Conservation (phyloP, 53 echinoderm and acorn worm species). For the Temnopleurus reevesii region DNA sequence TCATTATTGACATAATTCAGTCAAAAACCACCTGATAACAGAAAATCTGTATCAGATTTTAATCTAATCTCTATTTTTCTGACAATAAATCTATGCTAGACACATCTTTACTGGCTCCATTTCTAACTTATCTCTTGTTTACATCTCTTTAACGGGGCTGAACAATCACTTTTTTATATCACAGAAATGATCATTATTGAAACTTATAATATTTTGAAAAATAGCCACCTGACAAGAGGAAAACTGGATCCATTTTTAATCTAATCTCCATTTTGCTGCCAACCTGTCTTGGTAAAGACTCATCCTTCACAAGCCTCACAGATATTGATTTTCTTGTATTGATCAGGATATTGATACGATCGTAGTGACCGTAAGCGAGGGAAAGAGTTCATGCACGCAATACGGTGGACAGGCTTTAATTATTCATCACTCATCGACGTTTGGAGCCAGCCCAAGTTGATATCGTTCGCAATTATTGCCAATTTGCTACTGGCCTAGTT, state of each 20-base stretch:
- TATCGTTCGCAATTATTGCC: not conserved
- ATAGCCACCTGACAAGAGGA: not conserved
- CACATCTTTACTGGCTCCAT: no score
- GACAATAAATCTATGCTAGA: no score
- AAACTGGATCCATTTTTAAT: not conserved
- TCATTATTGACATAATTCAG: no score
- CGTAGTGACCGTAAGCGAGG: not conserved
- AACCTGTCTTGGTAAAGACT: not conserved
- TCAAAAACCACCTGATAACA: no score
- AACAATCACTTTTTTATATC: no score
- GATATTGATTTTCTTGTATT: not conserved
- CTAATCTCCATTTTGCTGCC: not conserved
- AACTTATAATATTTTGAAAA: not conserved
- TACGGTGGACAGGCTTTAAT: not conserved
- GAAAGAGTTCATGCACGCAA: not conserved
- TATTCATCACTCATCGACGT: not conserved
- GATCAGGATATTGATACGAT: not conserved
- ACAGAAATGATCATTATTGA: no score
- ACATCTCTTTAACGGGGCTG: no score
- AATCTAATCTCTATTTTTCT: no score
- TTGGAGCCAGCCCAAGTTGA: not conserved
- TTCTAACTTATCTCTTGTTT: no score
- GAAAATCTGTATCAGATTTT: no score
- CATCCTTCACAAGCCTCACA: no score
- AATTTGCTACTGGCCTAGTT: not conserved